Evolutionary conservation across 1,140 invertebrate genomes (phyloP).

Genomic region (Acromyrmex heyeri): DNA sequence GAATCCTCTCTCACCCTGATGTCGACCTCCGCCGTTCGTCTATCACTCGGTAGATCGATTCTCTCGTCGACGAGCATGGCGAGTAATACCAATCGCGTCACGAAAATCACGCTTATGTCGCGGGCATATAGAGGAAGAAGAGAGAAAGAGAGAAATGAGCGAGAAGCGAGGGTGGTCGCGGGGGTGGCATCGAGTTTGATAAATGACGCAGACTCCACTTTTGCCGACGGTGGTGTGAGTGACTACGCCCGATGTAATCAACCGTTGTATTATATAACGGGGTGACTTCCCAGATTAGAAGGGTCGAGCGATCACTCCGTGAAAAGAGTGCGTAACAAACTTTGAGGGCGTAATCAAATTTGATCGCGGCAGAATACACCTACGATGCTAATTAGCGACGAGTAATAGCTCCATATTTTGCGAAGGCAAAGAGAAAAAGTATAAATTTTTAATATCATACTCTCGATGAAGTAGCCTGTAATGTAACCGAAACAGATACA

Average conservation of each 20-base stretch:
- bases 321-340: slow-evolving; percentile 51
- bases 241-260: slow-evolving; percentile 78
- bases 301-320: slow-evolving; percentile 65
- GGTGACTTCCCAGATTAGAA: slow-evolving; percentile 78
- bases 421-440: neutral
- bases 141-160: slow-evolving; percentile 50
- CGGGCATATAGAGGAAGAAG: slow-evolving; percentile 48
- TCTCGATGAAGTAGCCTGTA: slow-evolving; percentile 1
- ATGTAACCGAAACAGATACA: slow-evolving; percentile 45
- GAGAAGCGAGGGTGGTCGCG: slow-evolving; percentile 15
- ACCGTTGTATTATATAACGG: slow-evolving; percentile 83
- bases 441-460: slow-evolving; percentile 41
- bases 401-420: neutral
- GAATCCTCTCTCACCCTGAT: slow-evolving; percentile 37
- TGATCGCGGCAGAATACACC: slow-evolving; percentile 46
- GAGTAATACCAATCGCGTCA: slow-evolving; percentile 81
- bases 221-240: slow-evolving; percentile 70
- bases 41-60: slow-evolving; percentile 71
- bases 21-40: slow-evolving; percentile 43
- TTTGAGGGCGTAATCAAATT: slow-evolving; percentile 58
- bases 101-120: slow-evolving; percentile 73
- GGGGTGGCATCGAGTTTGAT: slow-evolving; percentile 80
- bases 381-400: slow-evolving; percentile 47
- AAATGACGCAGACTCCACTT: slow-evolving; percentile 81
- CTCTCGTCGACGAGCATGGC: slow-evolving; percentile 50